A percentile compares a stretch with the other conserved stretches of the same genome.
Evolutionary conservation across 2,113 vertebrate genomes (phyloP).

Genomic region (Isichthys henryi): DNA sequence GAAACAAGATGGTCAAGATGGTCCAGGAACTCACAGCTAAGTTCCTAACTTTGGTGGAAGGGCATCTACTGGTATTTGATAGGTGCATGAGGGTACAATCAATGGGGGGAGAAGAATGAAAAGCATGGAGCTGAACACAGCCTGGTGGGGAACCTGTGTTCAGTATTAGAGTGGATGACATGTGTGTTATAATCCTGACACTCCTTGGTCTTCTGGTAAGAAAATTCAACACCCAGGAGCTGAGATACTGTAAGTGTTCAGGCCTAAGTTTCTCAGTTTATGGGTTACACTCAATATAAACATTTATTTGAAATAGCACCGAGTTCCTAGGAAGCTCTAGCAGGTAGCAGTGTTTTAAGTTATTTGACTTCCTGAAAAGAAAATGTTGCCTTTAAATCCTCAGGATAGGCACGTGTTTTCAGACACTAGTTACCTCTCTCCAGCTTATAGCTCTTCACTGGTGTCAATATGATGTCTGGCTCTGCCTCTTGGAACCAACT

Average conservation of each 20-base stretch:
- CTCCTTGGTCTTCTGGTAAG: not conserved
- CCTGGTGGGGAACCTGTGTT: not conserved
- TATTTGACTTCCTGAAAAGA: not conserved
- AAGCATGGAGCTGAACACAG: not conserved
- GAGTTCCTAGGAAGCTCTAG: not conserved
- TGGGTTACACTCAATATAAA: not conserved
- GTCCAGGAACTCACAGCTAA: not conserved
- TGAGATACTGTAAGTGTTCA: not conserved
- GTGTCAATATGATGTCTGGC: conserved; percentile 47
- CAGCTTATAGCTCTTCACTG: not conserved
- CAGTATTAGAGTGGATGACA: not conserved
- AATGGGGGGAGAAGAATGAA: not conserved
- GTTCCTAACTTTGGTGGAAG: not conserved
- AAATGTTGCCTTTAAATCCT: not conserved
- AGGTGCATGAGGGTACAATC: not conserved
- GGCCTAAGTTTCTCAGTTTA: not conserved
- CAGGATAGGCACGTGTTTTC: conserved; percentile 32
- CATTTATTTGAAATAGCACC: not conserved
- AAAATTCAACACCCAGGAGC: not conserved
- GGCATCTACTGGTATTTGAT: not conserved
- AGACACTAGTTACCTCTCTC: conserved; percentile 43
- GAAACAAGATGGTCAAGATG: not conserved
- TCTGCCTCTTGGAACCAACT: conserved; percentile 46
- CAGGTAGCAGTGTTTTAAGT: not conserved
- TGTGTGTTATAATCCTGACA: not conserved